Percentiles rank a stretch among this genome's conserved stretches.
Conservation (phyloP, 2,888 invertebrate genomes). For the Lithophane leautieri region DNA sequence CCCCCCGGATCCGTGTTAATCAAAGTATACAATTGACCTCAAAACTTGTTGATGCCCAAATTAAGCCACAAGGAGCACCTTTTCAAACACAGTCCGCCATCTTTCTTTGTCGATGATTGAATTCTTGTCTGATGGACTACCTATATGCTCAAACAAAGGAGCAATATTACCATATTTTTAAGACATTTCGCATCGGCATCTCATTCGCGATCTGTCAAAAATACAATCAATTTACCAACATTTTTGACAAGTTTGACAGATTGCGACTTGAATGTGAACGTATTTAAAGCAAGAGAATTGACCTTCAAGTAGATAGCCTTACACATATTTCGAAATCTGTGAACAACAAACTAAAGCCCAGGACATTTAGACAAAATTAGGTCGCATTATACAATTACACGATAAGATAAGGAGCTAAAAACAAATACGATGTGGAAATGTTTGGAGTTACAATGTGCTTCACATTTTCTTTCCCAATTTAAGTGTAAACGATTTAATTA, state of each 20-base stretch:
- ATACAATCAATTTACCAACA: no score
- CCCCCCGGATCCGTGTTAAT: conserved; percentile 18
- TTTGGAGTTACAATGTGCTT: conserved; percentile 20
- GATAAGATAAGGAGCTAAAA: conserved; percentile 60
- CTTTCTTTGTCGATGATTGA: background rate
- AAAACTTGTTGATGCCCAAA: conserved; percentile 29
- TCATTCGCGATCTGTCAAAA: no score
- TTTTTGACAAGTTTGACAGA: no score
- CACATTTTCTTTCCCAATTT: conserved; percentile 9
- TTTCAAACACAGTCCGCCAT: conserved; percentile 17
- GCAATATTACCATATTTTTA: no score
- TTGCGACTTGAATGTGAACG: no score
- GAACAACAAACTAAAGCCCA: background rate
- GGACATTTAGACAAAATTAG: conserved; percentile 33
- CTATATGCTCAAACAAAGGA: background rate
- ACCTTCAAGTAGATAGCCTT: background rate
- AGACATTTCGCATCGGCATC: no score
- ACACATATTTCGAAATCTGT: conserved; percentile 7
- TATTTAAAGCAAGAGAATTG: no score
- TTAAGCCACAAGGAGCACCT: conserved; percentile 15
- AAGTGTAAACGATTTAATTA: conserved; percentile 25
- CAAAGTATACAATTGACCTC: conserved; percentile 20
- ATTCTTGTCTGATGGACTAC: conserved; percentile 7
- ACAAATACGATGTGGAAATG: conserved; percentile 38
- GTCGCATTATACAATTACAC: conserved; percentile 44